Evolutionary conservation across 2,888 invertebrate species (phyloP).

Genomic region (Rotaria macrura): DNA sequence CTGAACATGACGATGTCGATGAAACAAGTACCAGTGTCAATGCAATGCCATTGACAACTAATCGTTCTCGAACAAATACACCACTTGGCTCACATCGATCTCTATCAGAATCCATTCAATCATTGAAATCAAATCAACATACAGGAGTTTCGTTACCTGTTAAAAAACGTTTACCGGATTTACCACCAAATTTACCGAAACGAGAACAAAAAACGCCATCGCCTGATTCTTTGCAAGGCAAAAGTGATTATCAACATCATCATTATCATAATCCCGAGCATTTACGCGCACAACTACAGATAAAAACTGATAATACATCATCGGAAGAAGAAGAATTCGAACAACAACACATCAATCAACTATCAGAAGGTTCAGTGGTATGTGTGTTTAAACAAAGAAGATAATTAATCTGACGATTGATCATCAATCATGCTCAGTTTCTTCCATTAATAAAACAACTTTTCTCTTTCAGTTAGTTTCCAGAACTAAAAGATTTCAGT

Average conservation of each 20-base stretch:
- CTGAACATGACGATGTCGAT: neutral
- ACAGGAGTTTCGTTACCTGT: neutral
- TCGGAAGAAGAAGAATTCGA: neutral
- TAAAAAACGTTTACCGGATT: neutral
- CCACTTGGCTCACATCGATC: conserved; percentile 2
- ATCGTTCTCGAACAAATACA: neutral
- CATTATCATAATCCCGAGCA: neutral
- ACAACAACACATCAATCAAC: neutral
- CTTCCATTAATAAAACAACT: no score
- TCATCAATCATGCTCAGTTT: no score
- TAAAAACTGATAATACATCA: neutral
- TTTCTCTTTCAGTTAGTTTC: no score
- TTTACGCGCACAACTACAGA: neutral
- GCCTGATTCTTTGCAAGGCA: no score
- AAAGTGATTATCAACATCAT: neutral
- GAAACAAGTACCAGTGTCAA: neutral
- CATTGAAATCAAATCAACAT: neutral
- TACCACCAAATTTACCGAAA: neutral
- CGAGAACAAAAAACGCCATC: neutral
- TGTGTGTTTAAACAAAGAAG: neutral
- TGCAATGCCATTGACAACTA: neutral
- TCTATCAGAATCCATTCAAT: neutral
- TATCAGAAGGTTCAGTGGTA: neutral
- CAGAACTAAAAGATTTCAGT: no score
- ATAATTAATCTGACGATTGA: no score